These are phyloP conservation scores for Edolisoma coerulescens DNA, from an alignment of 2,113 vertebrate genomes.

Conservation along the genomic window DNA sequence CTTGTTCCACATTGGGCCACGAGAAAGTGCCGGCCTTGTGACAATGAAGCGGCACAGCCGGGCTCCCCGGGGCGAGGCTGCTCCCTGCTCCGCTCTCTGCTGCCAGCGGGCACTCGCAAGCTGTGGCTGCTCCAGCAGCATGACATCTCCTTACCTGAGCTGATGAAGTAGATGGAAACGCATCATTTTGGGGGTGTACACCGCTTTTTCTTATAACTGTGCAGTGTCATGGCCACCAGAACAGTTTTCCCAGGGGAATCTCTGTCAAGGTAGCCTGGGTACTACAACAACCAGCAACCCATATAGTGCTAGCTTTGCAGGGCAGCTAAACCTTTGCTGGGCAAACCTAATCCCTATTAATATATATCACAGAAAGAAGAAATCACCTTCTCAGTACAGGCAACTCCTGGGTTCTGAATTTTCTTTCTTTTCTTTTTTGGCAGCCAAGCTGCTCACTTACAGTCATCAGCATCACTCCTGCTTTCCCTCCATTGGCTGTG, in stretches of 20 bases:
- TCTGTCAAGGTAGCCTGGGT: neutral
- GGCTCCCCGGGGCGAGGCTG: accelerated
- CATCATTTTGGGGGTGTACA: neutral
- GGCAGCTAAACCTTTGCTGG: neutral
- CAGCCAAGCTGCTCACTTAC: neutral
- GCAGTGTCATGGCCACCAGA: neutral
- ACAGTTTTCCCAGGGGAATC: neutral
- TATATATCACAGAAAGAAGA: neutral
- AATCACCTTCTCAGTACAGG: neutral
- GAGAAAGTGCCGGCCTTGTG: neutral
- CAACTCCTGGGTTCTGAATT: neutral
- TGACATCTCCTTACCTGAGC: accelerated
- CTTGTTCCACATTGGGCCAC: neutral
- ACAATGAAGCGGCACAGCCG: accelerated
- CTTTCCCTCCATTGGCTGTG: neutral
- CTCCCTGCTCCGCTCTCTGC: neutral
- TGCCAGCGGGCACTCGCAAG: neutral
- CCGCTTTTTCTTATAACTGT: neutral
- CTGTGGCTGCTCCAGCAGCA: neutral
- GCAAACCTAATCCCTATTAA: neutral
- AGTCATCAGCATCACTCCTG: neutral
- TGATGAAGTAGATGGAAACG: neutral
- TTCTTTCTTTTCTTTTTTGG: neutral
- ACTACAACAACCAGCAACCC: neutral
- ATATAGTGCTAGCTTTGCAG: accelerated